A percentile compares a stretch with the other conserved stretches of the same genome.
These are phyloP conservation scores for Columbina picui DNA, from an alignment of 2,113 vertebrate species.

Conservation along the genomic window DNA sequence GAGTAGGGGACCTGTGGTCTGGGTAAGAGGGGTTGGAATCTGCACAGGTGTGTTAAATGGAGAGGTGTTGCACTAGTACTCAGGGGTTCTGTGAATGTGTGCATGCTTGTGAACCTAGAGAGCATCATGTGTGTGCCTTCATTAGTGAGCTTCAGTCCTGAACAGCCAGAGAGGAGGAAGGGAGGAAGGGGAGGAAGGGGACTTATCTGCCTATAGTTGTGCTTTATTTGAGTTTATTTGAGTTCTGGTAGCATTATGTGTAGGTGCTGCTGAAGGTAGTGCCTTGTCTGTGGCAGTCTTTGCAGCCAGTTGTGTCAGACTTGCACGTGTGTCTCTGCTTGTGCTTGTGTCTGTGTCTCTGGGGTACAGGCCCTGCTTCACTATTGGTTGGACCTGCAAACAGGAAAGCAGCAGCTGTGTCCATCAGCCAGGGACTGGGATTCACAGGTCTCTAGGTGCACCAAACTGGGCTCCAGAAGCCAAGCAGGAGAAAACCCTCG, in stretches of 20 bases:
- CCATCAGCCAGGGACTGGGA: no score
- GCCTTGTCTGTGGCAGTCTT: not conserved
- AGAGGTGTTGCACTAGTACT: no score
- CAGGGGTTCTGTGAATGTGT: no score
- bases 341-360: not conserved
- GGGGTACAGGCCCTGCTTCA: no score
- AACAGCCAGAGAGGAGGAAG: not conserved
- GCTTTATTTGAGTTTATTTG: not conserved
- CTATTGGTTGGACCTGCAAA: not conserved
- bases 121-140: not conserved
- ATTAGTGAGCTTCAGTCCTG: not conserved
- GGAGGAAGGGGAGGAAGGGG: not conserved
- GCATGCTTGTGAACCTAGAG: not conserved
- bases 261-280: not conserved
- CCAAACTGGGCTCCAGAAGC: not conserved
- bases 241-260: not conserved
- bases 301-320: not conserved
- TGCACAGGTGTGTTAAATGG: no score
- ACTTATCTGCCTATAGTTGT: not conserved
- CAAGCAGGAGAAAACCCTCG: not conserved
- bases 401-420: no score
- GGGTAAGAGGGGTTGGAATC: no score
- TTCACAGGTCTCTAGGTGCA: no score
- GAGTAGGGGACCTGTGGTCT: no score
- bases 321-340: not conserved